Evolutionary conservation across 2,113 vertebrate species (phyloP).

Genomic region (Toxotes jaculatrix): DNA sequence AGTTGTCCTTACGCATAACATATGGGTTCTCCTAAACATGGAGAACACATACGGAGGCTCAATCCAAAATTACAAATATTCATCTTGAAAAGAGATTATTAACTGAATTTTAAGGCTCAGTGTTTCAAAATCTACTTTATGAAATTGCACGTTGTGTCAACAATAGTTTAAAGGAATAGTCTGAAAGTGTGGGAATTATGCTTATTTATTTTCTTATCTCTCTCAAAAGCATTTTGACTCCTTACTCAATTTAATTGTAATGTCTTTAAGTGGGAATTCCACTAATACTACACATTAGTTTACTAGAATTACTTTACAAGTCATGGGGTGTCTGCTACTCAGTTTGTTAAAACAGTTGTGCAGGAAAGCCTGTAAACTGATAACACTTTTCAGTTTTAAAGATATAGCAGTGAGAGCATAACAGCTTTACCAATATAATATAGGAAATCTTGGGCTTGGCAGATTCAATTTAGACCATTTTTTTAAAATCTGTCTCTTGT

Average conservation of each 20-base stretch:
- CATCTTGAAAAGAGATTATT: background rate
- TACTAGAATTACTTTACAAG: too few species aligned
- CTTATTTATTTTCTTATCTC: background rate
- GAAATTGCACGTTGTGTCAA: background rate
- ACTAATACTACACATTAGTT: too few species aligned
- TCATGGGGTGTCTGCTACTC: too few species aligned
- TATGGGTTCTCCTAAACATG: conserved; percentile 92
- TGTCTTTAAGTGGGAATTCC: too few species aligned
- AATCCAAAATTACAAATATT: conserved; percentile 6
- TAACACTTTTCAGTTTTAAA: too few species aligned
- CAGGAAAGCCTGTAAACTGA: too few species aligned
- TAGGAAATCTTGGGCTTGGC: conserved; percentile 14
- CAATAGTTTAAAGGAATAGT: background rate
- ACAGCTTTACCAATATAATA: too few species aligned
- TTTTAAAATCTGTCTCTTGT: conserved; percentile 28
- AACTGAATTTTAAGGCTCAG: background rate
- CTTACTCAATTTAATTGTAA: too few species aligned
- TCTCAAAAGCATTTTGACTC: background rate
- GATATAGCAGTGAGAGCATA: too few species aligned
- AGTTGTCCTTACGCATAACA: conserved; percentile 93
- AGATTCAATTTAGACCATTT: conserved; percentile 37
- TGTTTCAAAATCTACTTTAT: background rate
- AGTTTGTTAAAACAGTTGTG: too few species aligned
- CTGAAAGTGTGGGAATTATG: background rate
- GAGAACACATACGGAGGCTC: conserved; percentile 10